Evolutionary conservation across 2,797 vertebrate genomes (phyloP).

Genomic region (Tolypeutes matacus): DNA sequence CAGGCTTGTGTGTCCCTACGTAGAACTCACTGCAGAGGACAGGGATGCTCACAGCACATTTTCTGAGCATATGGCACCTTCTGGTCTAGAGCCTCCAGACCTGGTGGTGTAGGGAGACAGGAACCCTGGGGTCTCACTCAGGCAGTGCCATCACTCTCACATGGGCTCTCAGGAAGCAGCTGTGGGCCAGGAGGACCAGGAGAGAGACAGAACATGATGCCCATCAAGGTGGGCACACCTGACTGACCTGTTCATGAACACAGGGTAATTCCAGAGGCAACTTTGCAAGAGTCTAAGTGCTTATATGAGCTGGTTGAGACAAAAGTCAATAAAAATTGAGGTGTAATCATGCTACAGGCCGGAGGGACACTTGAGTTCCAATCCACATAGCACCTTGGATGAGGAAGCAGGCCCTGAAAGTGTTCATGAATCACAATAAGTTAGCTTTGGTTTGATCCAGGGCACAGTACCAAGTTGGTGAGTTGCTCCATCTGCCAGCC

Average conservation of each 20-base stretch:
- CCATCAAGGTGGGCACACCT: neutral
- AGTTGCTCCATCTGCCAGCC: neutral
- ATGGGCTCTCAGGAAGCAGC: neutral
- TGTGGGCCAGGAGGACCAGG: neutral
- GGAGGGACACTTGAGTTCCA: neutral
- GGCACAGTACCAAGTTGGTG: neutral
- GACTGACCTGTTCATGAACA: neutral
- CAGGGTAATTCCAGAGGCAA: neutral
- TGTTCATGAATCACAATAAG: neutral
- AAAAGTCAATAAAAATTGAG: neutral
- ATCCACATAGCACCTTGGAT: neutral
- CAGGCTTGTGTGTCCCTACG: neutral
- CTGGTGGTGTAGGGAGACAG: no score
- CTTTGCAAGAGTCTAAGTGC: neutral
- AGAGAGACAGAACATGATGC: neutral
- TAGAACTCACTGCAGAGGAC: neutral
- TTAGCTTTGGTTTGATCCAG: neutral
- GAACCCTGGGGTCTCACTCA: neutral
- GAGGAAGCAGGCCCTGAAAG: neutral
- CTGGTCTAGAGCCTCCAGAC: neutral
- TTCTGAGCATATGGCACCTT: neutral
- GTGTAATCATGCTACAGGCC: neutral
- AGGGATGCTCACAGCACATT: neutral
- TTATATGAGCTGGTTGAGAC: neutral
- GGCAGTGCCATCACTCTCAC: neutral